A percentile compares a stretch with the other conserved stretches of the same genome.
Conservation (phyloP, 2,113 vertebrate genomes). For the Oreotragus oreotragus region DNA sequence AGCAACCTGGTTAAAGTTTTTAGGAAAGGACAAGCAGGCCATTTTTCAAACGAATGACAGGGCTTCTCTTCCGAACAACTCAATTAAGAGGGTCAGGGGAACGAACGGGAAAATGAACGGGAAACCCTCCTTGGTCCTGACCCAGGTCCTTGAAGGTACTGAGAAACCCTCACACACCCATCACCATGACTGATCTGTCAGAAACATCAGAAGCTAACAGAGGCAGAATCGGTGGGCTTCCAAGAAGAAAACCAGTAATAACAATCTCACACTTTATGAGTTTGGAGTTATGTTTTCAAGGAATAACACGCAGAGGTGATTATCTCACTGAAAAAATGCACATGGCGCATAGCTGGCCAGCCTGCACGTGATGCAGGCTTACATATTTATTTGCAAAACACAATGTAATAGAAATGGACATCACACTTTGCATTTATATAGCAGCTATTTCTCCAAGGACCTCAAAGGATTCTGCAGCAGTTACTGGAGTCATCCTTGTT, state of each 20-base stretch:
- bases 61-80: slow-evolving; percentile 1
- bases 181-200: background rate
- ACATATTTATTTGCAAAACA: slow-evolving; percentile 61
- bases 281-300: background rate
- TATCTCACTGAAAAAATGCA: background rate
- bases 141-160: background rate
- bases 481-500: slow-evolving; percentile 64
- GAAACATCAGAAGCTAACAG: slow-evolving; percentile 29
- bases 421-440: slow-evolving; percentile 75
- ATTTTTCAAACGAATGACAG: slow-evolving; percentile 35
- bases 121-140: background rate
- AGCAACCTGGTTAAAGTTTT: background rate
- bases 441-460: slow-evolving; percentile 66
- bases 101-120: background rate
- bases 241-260: background rate
- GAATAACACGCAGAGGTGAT: slow-evolving; percentile 33
- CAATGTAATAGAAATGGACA: slow-evolving; percentile 55
- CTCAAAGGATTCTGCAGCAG: slow-evolving; percentile 61
- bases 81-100: background rate
- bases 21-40: background rate
- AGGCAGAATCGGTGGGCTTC: slow-evolving; percentile 23
- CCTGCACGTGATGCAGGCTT: slow-evolving; percentile 24
- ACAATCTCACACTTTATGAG: background rate
- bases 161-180: background rate
- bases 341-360: slow-evolving; percentile 12